These are phyloP conservation scores for Uromys caudimaculatus DNA, from an alignment of 2,797 vertebrate genomes.

Conservation along the genomic window DNA sequence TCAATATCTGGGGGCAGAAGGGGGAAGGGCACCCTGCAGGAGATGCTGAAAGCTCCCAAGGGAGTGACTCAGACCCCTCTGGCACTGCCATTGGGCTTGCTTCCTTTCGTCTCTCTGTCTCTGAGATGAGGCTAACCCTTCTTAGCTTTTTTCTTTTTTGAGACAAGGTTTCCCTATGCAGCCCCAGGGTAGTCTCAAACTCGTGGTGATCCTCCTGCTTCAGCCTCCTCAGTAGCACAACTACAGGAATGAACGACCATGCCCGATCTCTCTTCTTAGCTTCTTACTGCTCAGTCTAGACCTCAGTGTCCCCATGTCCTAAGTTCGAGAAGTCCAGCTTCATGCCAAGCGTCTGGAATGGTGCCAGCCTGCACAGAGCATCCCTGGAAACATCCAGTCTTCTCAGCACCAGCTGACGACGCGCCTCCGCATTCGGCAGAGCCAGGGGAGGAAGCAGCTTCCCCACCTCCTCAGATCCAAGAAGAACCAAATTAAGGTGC, in stretches of 20 bases:
- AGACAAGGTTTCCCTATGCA: neutral
- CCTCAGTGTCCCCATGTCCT: neutral
- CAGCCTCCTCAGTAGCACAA: neutral
- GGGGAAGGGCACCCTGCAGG: fast-evolving
- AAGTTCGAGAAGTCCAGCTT: neutral
- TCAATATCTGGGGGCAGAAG: neutral
- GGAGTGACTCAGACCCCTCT: neutral
- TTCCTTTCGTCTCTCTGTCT: neutral
- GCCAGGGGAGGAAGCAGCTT: neutral
- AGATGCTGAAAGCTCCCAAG: fast-evolving
- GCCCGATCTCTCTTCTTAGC: neutral
- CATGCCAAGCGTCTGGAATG: neutral
- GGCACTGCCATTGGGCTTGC: neutral
- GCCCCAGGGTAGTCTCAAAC: neutral
- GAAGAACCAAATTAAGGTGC: slow-evolving; percentile 49
- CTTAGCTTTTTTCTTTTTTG: neutral
- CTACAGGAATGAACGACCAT: neutral
- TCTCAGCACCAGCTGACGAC: fast-evolving
- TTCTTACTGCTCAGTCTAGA: neutral
- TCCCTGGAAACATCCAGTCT: neutral
- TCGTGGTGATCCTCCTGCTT: neutral
- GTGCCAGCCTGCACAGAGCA: neutral
- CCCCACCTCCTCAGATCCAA: slow-evolving; percentile 47
- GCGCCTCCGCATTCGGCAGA: neutral
- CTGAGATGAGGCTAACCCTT: neutral